phyloP scores from a whole-genome alignment of 2,888 invertebrate species.

The Leptinotarsa haldemani region DNA sequence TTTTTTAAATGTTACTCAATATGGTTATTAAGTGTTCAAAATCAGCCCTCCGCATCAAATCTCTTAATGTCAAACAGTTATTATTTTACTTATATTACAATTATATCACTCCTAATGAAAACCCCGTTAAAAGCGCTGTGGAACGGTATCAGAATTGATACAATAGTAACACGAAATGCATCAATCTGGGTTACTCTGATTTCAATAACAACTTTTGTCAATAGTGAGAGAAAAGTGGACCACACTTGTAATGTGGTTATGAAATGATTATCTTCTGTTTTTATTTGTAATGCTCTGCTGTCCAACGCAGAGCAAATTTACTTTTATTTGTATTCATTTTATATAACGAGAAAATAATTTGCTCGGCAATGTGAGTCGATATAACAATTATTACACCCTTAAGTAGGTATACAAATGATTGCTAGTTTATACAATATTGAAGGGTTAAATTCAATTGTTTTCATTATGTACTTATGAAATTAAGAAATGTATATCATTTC shows the following conservation, averaged over 20 bases:
- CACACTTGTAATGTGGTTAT: constrained; percentile 14
- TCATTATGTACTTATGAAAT: neutral
- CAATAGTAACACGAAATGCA: neutral
- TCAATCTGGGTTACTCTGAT: neutral
- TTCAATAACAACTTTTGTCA: neutral
- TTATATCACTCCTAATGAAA: too few relatives aligned
- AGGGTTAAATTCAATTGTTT: neutral
- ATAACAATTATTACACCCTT: neutral
- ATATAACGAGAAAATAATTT: constrained; percentile 22
- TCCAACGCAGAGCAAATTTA: constrained; percentile 23
- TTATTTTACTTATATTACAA: too few relatives aligned
- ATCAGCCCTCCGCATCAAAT: too few relatives aligned
- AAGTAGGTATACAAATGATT: neutral
- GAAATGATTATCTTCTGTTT: constrained; percentile 20
- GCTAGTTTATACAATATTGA: neutral
- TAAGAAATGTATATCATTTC: neutral
- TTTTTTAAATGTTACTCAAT: too few relatives aligned
- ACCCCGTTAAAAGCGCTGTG: too few relatives aligned
- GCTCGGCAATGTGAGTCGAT: constrained; percentile 3
- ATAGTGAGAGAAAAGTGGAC: neutral
- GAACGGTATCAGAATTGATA: too few relatives aligned
- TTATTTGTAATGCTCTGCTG: constrained; percentile 19
- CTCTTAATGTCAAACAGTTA: too few relatives aligned
- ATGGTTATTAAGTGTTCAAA: too few relatives aligned
- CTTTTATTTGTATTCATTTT: constrained; percentile 22